phyloP scores from a whole-genome alignment of 2,113 vertebrate genomes.

The Dicerorhinus sumatrensis region DNA sequence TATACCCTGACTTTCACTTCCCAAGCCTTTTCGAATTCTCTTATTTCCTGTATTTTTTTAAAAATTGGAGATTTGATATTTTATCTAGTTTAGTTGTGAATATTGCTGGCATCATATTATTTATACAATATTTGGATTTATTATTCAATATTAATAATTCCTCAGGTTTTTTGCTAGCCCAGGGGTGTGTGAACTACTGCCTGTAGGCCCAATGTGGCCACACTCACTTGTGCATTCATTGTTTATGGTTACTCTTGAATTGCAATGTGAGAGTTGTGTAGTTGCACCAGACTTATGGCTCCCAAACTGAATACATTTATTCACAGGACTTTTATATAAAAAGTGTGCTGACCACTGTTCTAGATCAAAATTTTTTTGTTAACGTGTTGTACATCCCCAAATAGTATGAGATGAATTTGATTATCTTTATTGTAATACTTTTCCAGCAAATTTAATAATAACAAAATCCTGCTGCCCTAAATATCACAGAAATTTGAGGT shows the following conservation, averaged over 20 bases:
- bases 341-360: background rate
- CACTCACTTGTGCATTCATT: accelerated
- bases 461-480: background rate
- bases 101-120: background rate
- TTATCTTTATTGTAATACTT: background rate
- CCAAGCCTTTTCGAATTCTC: background rate
- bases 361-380: background rate
- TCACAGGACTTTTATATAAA: background rate
- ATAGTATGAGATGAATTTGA: background rate
- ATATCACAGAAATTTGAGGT: background rate
- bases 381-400: background rate
- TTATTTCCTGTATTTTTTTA: background rate
- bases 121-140: background rate
- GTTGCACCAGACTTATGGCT: background rate
- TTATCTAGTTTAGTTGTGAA: background rate
- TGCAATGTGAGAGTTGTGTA: background rate
- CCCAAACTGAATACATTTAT: background rate
- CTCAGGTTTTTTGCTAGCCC: background rate
- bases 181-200: background rate
- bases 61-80: background rate
- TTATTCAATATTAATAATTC: background rate
- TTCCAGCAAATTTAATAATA: background rate
- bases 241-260: background rate
- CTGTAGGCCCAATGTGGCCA: no score
- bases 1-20: background rate